phyloP scores from a whole-genome alignment of 2,888 invertebrate species.

The Pegoplata infirma region DNA sequence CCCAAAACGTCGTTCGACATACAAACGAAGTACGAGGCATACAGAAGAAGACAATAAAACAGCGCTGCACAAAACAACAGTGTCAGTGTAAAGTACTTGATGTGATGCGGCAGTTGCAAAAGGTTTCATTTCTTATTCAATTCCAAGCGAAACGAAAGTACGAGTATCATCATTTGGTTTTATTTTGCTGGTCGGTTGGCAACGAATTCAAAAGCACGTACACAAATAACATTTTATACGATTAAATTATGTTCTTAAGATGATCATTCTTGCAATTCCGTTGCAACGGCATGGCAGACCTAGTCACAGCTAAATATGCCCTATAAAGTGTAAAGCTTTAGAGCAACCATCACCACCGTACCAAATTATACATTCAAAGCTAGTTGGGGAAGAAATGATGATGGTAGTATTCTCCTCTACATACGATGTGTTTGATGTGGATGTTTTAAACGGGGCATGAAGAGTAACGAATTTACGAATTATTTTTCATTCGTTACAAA shows the following conservation, averaged over 20 bases:
- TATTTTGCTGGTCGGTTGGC: too few relatives aligned
- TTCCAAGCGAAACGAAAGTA: constrained; percentile 40
- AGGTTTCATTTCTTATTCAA: constrained; percentile 26
- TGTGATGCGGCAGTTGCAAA: constrained; percentile 48
- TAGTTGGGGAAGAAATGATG: constrained; percentile 22
- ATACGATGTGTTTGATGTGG: background rate
- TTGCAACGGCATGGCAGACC: constrained; percentile 8
- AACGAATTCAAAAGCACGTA: constrained; percentile 50
- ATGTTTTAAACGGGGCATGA: constrained; percentile 29
- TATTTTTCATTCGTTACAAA: constrained; percentile 50
- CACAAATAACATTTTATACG: constrained; percentile 22
- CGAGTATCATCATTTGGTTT: constrained; percentile 24
- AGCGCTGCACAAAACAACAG: background rate
- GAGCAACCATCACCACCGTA: background rate
- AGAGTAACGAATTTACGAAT: constrained; percentile 51
- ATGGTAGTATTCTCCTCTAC: background rate
- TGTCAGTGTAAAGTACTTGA: constrained; percentile 46
- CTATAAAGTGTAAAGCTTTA: background rate
- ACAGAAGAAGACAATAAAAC: background rate
- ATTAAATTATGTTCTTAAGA: constrained; percentile 25
- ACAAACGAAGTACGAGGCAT: constrained; percentile 19
- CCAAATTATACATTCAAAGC: background rate
- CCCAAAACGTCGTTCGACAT: background rate
- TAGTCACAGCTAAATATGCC: constrained; percentile 20
- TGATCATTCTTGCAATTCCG: constrained; percentile 25